Evolutionary conservation across 2,797 vertebrate genomes (phyloP), one percentile per base, ranked within the genome.

Genomic region (Typhlichthys subterraneus): DNA sequence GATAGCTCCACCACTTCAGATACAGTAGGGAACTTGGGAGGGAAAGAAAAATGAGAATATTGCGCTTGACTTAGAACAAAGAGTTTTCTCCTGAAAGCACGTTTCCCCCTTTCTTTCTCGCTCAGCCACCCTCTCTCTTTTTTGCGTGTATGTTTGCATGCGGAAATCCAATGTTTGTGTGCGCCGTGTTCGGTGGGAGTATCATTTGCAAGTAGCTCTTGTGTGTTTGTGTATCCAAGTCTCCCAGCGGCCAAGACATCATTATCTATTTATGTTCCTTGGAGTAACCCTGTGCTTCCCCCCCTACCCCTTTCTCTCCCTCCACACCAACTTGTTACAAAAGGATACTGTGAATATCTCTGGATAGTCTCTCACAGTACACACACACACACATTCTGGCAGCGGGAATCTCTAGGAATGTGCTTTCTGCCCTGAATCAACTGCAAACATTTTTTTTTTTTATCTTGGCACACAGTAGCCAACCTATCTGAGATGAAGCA

Each of bases 191-290:
- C 73, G 66, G 59, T 54, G 61, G 63, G 64, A 67, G 64, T 63
- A 75, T 72, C 70, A 65, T 67, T 81, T 75, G 65, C 72, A 84
- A 81, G 69, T 63, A 57, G 23, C 67, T 75, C 57, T 74, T 62
- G 55, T 72, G 61, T 76, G 62, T 75, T 72, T 66, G 23, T 58
- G 42, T 17, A 42, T 42, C 1, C 9, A 42, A 42, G n/a, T 56
- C 42, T 60, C 60, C 55, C 64, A 67, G 72, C 48, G 42, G 70
- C 63, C 29, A 29, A 77, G 67, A 49, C 65, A 59, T 77, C 63
- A 76, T 88, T 76, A 80, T 83, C 67, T 81, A 88, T 87, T 84
- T 63, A 85, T 84, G 57, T 76, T 73, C 47, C 54, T 62, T 69
- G 51, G 55, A 76, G 60, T 69, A 58, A 48, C 68, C 64, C 69